Evolutionary conservation across 1,140 invertebrate genomes (phyloP), one percentile per base, ranked within the genome.

Genomic region (Aplysia californica): DNA sequence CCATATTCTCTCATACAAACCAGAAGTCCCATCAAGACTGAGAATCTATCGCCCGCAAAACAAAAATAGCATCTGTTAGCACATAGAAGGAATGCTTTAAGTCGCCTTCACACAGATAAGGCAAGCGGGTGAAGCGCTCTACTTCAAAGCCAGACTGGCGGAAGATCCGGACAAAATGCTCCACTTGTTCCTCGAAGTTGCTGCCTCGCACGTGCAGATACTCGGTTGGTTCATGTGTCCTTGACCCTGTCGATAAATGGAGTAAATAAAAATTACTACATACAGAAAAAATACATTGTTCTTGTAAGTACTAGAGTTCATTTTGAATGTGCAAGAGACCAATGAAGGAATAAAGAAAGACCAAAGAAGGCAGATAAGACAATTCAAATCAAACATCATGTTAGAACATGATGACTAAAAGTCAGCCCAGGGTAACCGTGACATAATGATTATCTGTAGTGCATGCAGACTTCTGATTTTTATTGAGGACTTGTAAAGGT

Each of bases 101-200:
- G 88, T 98, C 96, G 0, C 97, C 97, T 90, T 98, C 96, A 90
- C 96, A 98, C 15, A 98, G 90, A 90, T 98, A 98, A 2, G 97
- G 96, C 26, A 97, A 90, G 84, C 94, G 92, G 15, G 95, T 93
- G 95, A 96, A 98, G 3, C 91, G 90, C 0, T 93, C 88, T 6
- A 98, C 91, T 76, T 93, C 90, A 85, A 96, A 94, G 0, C 95
- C 95, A 67, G 92, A 86, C 0, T 94, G 94, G 50, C 89, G 89
- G 69, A 95, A 92, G 69, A 96, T 94, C 82, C 95, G 85, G 31
- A 95, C 91, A 73, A 96, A 91, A 67, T 93, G 93, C 5, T 90
- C 86, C 2, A 95, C 93, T 87, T 98, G 96, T 64, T 94, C 92
- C 85, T 97, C 96, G 85, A 96, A 95, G 0, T 91, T 93, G 3